Conservation (phyloP, 1,140 invertebrate species). For the Aplysia californica region DNA sequence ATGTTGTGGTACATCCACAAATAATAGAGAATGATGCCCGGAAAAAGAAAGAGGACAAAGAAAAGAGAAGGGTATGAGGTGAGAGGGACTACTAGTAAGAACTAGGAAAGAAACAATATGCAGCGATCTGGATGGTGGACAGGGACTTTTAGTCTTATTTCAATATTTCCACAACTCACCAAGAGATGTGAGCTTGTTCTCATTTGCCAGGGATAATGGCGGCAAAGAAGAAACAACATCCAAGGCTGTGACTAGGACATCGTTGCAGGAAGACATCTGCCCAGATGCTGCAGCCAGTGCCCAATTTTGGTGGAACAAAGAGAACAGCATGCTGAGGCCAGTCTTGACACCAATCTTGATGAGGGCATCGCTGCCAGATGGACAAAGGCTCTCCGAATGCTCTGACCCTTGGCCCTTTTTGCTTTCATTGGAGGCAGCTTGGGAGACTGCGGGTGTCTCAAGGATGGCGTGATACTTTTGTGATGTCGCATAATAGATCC, state of each 20-base stretch:
- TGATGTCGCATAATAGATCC: slow-evolving; percentile 74
- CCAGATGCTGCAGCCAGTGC: slow-evolving; percentile 51
- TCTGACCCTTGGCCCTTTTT: slow-evolving; percentile 12
- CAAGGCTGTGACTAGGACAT: slow-evolving; percentile 74
- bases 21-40: too few species aligned
- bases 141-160: too few species aligned
- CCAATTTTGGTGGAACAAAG: slow-evolving; percentile 75
- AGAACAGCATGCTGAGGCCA: slow-evolving; percentile 75
- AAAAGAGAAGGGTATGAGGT: too few species aligned
- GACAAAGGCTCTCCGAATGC: neutral
- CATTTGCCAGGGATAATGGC: slow-evolving; percentile 74
- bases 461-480: slow-evolving; percentile 70
- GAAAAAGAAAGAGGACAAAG: too few species aligned
- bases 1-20: too few species aligned
- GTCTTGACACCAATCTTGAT: slow-evolving; percentile 76
- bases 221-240: slow-evolving; percentile 73
- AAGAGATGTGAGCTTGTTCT: slow-evolving; percentile 72
- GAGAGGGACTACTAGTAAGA: too few species aligned
- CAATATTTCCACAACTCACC: too few species aligned
- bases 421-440: slow-evolving; percentile 14
- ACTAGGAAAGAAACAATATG: too few species aligned
- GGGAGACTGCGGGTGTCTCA: slow-evolving; percentile 2
- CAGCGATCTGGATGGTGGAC: too few species aligned
- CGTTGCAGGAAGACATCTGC: slow-evolving; percentile 70
- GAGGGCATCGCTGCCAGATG: slow-evolving; percentile 71